Percentiles rank a stretch among this genome's conserved stretches.
Conservation (phyloP, 2,888 invertebrate genomes). For the Eudemis profundana region DNA sequence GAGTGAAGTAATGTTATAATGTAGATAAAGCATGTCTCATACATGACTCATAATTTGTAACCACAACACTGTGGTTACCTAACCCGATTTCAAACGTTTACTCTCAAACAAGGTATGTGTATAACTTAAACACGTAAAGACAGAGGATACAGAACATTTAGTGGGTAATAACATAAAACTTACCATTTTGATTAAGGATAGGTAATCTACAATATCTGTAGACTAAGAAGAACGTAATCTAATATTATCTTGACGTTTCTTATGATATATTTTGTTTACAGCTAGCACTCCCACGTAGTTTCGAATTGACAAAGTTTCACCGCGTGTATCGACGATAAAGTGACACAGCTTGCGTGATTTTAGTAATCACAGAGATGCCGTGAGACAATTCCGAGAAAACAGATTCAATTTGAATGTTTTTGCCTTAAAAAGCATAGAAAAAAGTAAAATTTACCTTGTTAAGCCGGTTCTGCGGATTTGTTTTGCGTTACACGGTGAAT, state of each 20-base stretch:
- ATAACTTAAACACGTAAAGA: not conserved
- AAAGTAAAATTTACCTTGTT: conserved; percentile 52
- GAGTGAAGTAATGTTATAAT: conserved; percentile 20
- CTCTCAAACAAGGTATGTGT: not conserved
- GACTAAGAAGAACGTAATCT: conserved; percentile 29
- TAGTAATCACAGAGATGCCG: conserved; percentile 21
- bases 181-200: conserved; percentile 21
- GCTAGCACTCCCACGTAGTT: conserved; percentile 36
- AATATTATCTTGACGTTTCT: conserved; percentile 42
- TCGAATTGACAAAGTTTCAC: conserved; percentile 31
- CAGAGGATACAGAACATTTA: not conserved
- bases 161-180: conserved; percentile 5
- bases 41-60: conserved; percentile 23
- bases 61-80: conserved; percentile 26
- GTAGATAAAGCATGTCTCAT: conserved; percentile 10
- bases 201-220: conserved; percentile 15
- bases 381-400: conserved; percentile 37
- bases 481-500: conserved; percentile 47
- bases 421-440: conserved; percentile 45
- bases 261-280: conserved; percentile 34
- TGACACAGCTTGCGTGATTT: conserved; percentile 31
- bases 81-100: not conserved
- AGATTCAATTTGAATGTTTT: conserved; percentile 32
- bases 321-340: conserved; percentile 17
- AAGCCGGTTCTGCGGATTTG: conserved; percentile 51